These are phyloP conservation scores for Zapornia atra DNA, from an alignment of 2,113 vertebrate genomes.

Conservation along the genomic window DNA sequence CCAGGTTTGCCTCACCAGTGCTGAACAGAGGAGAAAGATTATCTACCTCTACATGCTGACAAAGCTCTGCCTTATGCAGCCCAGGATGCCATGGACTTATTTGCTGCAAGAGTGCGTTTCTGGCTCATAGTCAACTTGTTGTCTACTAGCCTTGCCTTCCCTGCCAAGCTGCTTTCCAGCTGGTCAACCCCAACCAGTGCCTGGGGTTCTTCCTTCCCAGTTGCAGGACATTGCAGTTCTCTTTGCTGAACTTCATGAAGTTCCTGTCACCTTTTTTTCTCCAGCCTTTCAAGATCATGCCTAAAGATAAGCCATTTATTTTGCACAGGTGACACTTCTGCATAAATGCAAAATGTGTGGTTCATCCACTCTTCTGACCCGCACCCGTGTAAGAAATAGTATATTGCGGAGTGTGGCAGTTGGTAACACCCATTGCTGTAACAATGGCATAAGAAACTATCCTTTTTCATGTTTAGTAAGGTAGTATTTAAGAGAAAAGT, in stretches of 20 bases:
- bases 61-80: background rate
- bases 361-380: background rate
- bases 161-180: background rate
- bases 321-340: background rate
- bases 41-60: accelerated
- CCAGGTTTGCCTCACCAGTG: background rate
- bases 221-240: background rate
- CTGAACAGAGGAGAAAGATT: background rate
- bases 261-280: background rate
- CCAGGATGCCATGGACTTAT: background rate
- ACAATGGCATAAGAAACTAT: background rate
- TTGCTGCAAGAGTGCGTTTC: background rate
- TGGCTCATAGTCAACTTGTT: background rate
- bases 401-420: background rate
- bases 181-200: background rate
- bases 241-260: background rate
- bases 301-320: background rate
- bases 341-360: background rate
- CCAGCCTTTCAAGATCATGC: background rate
- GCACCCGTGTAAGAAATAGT: background rate
- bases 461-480: background rate
- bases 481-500: background rate
- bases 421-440: background rate
- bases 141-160: background rate
- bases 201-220: background rate